Conservation (phyloP, 2,797 vertebrate species). For the Bucorvus abyssinicus region DNA sequence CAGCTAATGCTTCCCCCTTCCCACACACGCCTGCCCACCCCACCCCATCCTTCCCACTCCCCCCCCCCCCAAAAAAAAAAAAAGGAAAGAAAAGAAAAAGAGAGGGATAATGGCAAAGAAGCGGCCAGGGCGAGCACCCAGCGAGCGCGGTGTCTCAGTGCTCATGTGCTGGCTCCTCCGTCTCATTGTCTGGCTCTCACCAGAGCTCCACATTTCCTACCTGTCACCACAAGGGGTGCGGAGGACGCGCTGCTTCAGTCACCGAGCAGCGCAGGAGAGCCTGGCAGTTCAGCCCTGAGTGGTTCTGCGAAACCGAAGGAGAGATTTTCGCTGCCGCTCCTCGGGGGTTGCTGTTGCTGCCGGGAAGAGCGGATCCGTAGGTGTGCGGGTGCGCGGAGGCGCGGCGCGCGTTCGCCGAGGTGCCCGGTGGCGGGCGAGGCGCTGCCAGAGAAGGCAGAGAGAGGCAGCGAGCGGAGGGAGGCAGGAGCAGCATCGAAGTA, state of each 20-base stretch:
- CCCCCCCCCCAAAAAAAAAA: background rate
- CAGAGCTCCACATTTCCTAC: constrained; percentile 47
- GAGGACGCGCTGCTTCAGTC: constrained; percentile 10
- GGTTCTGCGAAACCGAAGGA: background rate
- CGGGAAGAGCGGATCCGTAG: constrained; percentile 7
- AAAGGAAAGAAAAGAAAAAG: too few relatives aligned
- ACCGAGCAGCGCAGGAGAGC: background rate
- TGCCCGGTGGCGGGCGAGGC: constrained; percentile 15
- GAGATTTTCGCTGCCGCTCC: constrained; percentile 5
- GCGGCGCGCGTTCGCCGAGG: constrained; percentile 40
- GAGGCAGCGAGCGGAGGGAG: background rate
- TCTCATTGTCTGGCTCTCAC: constrained; percentile 37
- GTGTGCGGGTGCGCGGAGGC: background rate
- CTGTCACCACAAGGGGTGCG: constrained; percentile 65
- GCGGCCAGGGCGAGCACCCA: background rate
- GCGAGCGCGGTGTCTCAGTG: background rate
- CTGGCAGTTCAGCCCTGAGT: constrained; percentile 13
- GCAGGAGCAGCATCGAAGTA: constrained; percentile 33
- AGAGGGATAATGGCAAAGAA: background rate
- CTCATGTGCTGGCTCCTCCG: constrained; percentile 22
- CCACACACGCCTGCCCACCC: too few relatives aligned
- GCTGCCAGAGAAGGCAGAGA: background rate
- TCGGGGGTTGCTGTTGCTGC: constrained; percentile 19
- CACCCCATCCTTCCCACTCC: too few relatives aligned
- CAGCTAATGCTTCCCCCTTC: background rate